Percentiles rank a stretch among this genome's conserved stretches.
Evolutionary conservation across 2,888 invertebrate genomes (phyloP).

Genomic region (Heliconius hortense): DNA sequence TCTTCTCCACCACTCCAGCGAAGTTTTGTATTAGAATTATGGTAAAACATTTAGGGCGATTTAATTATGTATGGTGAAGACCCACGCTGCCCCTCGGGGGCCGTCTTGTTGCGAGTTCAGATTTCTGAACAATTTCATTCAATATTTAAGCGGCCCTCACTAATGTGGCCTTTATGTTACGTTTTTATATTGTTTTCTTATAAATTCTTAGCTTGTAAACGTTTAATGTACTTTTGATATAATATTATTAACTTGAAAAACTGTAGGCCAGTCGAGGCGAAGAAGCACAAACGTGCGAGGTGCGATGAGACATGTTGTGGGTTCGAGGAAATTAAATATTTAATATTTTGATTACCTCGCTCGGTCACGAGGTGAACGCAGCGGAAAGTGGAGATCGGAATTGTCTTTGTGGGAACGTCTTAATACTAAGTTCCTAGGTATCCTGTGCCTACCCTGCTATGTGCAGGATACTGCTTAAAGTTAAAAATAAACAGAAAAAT

Average conservation of each 20-base stretch:
- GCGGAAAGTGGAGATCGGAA: too few relatives aligned
- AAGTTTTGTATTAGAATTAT: slow-evolving; percentile 48
- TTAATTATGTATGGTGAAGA: slow-evolving; percentile 51
- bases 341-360: too few relatives aligned
- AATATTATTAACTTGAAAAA: not conserved
- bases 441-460: too few relatives aligned
- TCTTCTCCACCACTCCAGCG: slow-evolving; percentile 33
- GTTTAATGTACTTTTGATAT: not conserved
- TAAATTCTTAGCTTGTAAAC: not conserved
- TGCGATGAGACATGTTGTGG: not conserved
- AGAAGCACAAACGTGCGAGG: not conserved
- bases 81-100: slow-evolving; percentile 46
- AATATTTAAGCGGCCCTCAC: slow-evolving; percentile 47
- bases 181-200: slow-evolving; percentile 34
- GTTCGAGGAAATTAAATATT: not conserved
- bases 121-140: slow-evolving; percentile 49
- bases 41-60: slow-evolving; percentile 49
- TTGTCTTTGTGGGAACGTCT: too few relatives aligned
- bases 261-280: not conserved
- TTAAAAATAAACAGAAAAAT: too few relatives aligned
- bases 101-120: slow-evolving; percentile 41
- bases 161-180: slow-evolving; percentile 40
- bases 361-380: too few relatives aligned
- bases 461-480: too few relatives aligned
- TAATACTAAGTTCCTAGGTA: too few relatives aligned